These are phyloP conservation scores for Rotaria socialis DNA, from an alignment of 2,888 invertebrate genomes.

Conservation along the genomic window DNA sequence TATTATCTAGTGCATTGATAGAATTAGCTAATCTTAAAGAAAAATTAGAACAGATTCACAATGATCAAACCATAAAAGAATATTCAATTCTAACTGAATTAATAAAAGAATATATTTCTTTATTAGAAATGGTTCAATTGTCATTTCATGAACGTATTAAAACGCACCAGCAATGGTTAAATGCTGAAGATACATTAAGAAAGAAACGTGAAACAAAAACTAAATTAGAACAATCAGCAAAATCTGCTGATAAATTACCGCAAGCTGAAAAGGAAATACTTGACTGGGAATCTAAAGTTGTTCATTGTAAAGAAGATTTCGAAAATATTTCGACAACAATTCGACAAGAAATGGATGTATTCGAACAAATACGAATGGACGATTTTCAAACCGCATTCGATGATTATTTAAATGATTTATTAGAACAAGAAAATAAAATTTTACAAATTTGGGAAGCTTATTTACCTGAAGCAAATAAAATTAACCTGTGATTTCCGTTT, in stretches of 20 bases:
- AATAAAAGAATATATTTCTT: constrained; percentile 27
- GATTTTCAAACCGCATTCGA: constrained; percentile 85
- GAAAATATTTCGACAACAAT: constrained; percentile 88
- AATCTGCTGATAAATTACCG: constrained; percentile 76
- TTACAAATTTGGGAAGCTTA: constrained; percentile 77
- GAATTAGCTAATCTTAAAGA: constrained; percentile 83
- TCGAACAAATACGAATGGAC: constrained; percentile 77
- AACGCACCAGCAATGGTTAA: constrained; percentile 96
- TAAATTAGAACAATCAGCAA: constrained; percentile 80
- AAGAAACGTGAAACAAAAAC: constrained; percentile 89
- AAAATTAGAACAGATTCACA: constrained; percentile 68
- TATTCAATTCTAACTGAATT: constrained; percentile 53
- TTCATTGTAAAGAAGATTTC: constrained; percentile 89
- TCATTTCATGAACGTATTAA: constrained; percentile 71
- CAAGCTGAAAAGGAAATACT: constrained; percentile 83
- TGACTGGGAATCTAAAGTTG: constrained; percentile 93
- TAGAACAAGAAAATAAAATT: constrained; percentile 89
- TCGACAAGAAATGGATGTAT: constrained; percentile 84
- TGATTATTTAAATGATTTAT: constrained; percentile 83
- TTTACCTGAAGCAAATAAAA: constrained; percentile 86
- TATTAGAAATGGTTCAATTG: constrained; percentile 53
- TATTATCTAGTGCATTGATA: constrained; percentile 79
- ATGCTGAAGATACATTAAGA: constrained; percentile 85
- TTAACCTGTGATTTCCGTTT: constrained; percentile 58
- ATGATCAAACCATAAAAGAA: constrained; percentile 88